A percentile compares a stretch with the other conserved stretches of the same genome.
Evolutionary conservation across 1,140 invertebrate species (phyloP).

Genomic region (Drosophila pectinifera): DNA sequence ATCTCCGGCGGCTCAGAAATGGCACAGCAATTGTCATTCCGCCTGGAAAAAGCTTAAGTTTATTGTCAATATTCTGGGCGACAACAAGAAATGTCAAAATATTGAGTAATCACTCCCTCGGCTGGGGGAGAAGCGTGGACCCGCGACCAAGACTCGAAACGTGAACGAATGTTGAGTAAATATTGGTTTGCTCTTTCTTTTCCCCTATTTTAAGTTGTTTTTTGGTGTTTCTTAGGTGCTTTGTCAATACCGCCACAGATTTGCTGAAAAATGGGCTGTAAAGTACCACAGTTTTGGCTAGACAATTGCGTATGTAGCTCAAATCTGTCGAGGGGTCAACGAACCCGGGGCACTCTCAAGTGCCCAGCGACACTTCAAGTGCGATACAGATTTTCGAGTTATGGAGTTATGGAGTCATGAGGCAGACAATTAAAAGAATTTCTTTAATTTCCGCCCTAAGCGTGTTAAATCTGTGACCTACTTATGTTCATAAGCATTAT

Average conservation of each 20-base stretch:
- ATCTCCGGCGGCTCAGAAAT: slow-evolving; percentile 51
- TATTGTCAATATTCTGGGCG: slow-evolving; percentile 76
- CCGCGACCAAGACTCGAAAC: slow-evolving; percentile 54
- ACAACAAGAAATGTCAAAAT: slow-evolving; percentile 73
- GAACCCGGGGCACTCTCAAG: slow-evolving; percentile 47
- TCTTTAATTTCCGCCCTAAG: slow-evolving; percentile 1
- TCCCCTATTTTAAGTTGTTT: slow-evolving; percentile 18
- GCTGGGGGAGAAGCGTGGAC: slow-evolving; percentile 48
- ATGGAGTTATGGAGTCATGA: slow-evolving; percentile 12
- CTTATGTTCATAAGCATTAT: not conserved
- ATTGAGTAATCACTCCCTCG: slow-evolving; percentile 73
- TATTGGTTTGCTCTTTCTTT: slow-evolving; percentile 61
- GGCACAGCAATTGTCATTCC: slow-evolving; percentile 82
- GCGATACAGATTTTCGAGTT: not conserved
- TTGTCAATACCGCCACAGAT: slow-evolving; percentile 69
- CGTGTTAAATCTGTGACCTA: slow-evolving; percentile 7
- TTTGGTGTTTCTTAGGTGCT: slow-evolving; percentile 51
- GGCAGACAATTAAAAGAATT: slow-evolving; percentile 4
- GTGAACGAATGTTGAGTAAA: slow-evolving; percentile 74
- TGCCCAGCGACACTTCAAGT: slow-evolving; percentile 17
- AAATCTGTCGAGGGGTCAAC: slow-evolving; percentile 57
- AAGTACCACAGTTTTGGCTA: slow-evolving; percentile 42
- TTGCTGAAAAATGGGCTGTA: slow-evolving; percentile 52
- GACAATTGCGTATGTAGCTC: slow-evolving; percentile 54
- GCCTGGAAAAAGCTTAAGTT: slow-evolving; percentile 78